Percentiles rank a stretch among this genome's conserved stretches.
phyloP scores from a whole-genome alignment of 2,113 vertebrate genomes.

The Sturnus vulgaris region DNA sequence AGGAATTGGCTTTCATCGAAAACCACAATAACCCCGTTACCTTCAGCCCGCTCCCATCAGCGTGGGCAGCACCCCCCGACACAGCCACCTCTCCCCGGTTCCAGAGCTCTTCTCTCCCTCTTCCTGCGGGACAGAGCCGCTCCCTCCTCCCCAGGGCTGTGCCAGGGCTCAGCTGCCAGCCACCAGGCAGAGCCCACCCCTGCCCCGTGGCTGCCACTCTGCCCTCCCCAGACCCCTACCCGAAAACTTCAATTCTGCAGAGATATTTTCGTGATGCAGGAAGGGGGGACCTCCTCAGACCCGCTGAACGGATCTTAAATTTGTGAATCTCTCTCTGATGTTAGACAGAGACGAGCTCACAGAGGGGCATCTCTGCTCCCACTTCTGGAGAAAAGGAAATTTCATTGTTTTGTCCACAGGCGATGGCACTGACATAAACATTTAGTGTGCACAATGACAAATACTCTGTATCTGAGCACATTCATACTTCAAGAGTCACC shows the following conservation, averaged over 20 bases:
- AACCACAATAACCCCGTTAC: neutral
- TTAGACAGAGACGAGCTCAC: neutral
- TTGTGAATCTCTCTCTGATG: neutral
- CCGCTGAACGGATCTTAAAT: neutral
- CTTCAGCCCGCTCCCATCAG: neutral
- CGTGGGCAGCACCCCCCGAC: neutral
- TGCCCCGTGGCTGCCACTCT: rapidly evolving
- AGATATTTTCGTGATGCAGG: neutral
- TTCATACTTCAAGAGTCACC: neutral
- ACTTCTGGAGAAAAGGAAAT: neutral
- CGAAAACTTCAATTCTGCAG: rapidly evolving
- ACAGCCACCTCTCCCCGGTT: rapidly evolving
- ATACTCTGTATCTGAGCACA: neutral
- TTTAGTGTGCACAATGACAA: neutral
- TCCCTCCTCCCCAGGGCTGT: neutral
- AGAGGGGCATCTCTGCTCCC: neutral
- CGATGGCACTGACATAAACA: neutral
- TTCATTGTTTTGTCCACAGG: neutral
- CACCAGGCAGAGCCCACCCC: neutral
- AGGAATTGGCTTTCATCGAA: neutral
- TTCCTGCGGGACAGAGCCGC: neutral
- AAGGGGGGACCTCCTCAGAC: neutral
- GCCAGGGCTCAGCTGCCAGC: neutral
- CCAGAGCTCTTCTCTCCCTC: neutral
- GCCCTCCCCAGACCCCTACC: rapidly evolving